These are phyloP conservation scores for Neodon shergylaensis DNA, from an alignment of 2,113 vertebrate species.

Conservation along the genomic window DNA sequence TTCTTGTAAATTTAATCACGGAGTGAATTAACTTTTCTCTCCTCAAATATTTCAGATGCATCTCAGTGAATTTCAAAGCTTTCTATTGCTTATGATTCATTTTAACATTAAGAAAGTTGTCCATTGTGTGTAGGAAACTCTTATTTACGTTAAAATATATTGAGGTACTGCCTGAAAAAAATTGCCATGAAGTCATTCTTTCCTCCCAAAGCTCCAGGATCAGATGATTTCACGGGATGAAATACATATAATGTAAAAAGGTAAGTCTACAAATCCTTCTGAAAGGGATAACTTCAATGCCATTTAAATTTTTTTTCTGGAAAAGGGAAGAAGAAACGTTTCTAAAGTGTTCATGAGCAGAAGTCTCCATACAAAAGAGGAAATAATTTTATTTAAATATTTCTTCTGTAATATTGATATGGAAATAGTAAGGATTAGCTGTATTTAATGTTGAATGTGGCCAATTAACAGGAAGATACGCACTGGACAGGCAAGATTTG, in stretches of 20 bases:
- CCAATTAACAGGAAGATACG: not conserved
- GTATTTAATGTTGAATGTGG: not conserved
- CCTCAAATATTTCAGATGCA: not conserved
- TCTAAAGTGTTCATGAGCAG: not conserved
- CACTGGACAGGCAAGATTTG: not conserved
- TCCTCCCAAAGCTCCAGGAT: not conserved
- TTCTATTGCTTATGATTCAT: not conserved
- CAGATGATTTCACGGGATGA: not conserved
- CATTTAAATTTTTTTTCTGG: not conserved
- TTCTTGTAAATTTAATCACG: not conserved
- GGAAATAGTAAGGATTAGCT: slow-evolving; percentile 12
- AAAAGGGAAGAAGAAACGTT: not conserved
- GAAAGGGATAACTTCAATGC: not conserved
- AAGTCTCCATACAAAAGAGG: not conserved
- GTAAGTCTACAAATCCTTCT: slow-evolving; percentile 7
- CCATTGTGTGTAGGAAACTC: not conserved
- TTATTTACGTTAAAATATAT: not conserved
- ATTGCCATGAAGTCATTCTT: not conserved
- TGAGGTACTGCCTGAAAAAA: not conserved
- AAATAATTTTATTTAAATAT: not conserved
- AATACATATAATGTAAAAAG: not conserved
- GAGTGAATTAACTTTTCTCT: not conserved
- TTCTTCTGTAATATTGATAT: not conserved
- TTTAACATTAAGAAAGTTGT: not conserved
- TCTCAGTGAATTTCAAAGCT: not conserved